These are phyloP conservation scores for Cinara cedri DNA, from an alignment of 2,888 invertebrate species.

Conservation along the genomic window DNA sequence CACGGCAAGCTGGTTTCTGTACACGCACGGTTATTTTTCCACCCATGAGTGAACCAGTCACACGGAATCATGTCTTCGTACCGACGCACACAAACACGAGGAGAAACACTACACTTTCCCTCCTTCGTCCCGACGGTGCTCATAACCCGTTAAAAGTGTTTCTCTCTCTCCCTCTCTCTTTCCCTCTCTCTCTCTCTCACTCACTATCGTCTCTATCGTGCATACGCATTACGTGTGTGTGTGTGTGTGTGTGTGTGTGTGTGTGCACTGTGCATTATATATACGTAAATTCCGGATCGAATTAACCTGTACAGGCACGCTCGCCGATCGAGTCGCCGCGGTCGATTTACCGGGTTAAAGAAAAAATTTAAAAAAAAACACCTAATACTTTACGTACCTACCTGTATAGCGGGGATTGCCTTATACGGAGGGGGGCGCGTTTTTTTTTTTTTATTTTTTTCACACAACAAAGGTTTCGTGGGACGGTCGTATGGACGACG, in stretches of 20 bases:
- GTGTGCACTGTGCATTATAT: too few relatives aligned
- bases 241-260: too few relatives aligned
- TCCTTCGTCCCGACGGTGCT: background rate
- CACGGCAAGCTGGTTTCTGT: constrained; percentile 54
- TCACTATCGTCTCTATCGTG: background rate
- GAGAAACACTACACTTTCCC: constrained; percentile 47
- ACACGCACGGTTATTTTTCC: constrained; percentile 55
- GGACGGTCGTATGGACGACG: background rate
- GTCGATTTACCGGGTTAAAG: constrained; percentile 18
- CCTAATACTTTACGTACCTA: too few relatives aligned
- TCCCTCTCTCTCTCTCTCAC: background rate
- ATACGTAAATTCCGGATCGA: constrained; percentile 29
- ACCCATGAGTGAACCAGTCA: constrained; percentile 56
- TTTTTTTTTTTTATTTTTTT: too few relatives aligned
- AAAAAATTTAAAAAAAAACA: too few relatives aligned
- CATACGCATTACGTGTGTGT: background rate
- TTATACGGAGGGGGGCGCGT: background rate
- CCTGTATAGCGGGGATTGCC: too few relatives aligned
- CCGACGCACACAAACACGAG: constrained; percentile 26
- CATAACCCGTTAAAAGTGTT: constrained; percentile 38
- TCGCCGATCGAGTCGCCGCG: background rate
- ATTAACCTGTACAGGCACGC: constrained; percentile 17
- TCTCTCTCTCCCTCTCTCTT: background rate
- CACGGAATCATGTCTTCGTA: constrained; percentile 51
- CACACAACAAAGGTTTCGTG: too few relatives aligned